Evolutionary conservation across 2,888 invertebrate species (phyloP).

Genomic region (Diachrysia chrysitis): DNA sequence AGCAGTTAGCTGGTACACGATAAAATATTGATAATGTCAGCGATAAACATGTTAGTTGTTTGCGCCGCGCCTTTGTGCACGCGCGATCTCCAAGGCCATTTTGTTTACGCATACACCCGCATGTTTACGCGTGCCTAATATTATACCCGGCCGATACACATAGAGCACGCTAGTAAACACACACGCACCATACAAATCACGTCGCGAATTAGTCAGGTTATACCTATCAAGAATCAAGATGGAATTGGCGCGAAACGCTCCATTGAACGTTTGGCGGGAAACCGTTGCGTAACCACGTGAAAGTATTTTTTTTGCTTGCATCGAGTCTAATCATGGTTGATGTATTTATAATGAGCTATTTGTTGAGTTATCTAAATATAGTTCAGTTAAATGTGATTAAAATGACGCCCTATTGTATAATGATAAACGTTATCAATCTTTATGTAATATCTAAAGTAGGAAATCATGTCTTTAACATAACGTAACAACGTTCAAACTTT

Average conservation of each 20-base stretch:
- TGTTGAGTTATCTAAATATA: conserved; percentile 28
- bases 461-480: background rate
- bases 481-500: conserved; percentile 17
- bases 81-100: conserved; percentile 84
- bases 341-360: conserved; percentile 48
- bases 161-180: conserved; percentile 60
- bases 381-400: background rate
- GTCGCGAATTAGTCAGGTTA: conserved; percentile 72
- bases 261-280: conserved; percentile 86
- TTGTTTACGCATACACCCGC: conserved; percentile 83
- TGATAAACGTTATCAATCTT: conserved; percentile 15
- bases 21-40: conserved; percentile 76
- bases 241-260: conserved; percentile 86
- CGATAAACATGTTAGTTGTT: conserved; percentile 75
- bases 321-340: conserved; percentile 11
- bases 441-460: conserved; percentile 32
- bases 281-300: conserved; percentile 79
- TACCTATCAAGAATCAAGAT: conserved; percentile 51
- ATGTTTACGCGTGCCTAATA: conserved; percentile 77
- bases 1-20: conserved; percentile 68
- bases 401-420: background rate
- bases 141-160: conserved; percentile 68
- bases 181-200: conserved; percentile 58
- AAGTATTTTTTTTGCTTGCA: conserved; percentile 73
- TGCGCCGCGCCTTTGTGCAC: conserved; percentile 73